Evolutionary conservation across 2,888 invertebrate species (phyloP), one percentile per base, ranked within the genome.

Genomic region (Leptopterna dolabrata): DNA sequence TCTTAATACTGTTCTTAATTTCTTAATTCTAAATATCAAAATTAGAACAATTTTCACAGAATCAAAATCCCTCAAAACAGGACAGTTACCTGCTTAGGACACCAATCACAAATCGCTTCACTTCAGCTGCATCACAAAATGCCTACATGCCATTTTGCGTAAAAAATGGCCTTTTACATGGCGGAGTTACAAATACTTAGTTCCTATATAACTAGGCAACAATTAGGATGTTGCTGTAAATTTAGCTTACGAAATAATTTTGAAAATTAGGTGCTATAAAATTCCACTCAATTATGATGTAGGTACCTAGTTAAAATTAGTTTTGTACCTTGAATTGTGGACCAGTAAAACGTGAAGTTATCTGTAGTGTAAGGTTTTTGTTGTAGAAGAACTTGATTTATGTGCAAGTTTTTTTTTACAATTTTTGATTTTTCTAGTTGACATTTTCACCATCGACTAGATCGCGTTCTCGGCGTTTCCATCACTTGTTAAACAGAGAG

Each of bases 401-500:
- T 16, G 1, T 47, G 47, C 63, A n/a, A n/a, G n/a, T 9, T 1
- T 41, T 63, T 85, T 85, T 85, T 47, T 29, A 81, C 24, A 0
- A 30, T 85, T 85, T 55, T 76, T 43, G 41, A 29, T 85, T 85
- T 85, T 85, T 85, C 73, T 85, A 85, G 85, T 85, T 73, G 24
- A 45, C n/a, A 78, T 36, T 73, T 41, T 43, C 78, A 78, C 19
- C 73, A 14, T 30, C 81, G 73, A 45, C n/a, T 45, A 73, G 73
- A 43, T 24, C 76, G 73, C 85, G 85, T 13, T 30, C 85, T 30
- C 73, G 85, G 76, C 85, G 85, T 76, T 73, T 85, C 45, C 85
- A 73, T 29, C 85, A 85, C 47, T 85, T 85, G 73, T 85, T 85
- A 55, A 85, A 85, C 85, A 73, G 55, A 76, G 85, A 85, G 45